Percentiles rank a stretch among this genome's conserved stretches.
These are phyloP conservation scores for Halocaridina rubra DNA, from an alignment of 2,888 invertebrate species.

Conservation along the genomic window DNA sequence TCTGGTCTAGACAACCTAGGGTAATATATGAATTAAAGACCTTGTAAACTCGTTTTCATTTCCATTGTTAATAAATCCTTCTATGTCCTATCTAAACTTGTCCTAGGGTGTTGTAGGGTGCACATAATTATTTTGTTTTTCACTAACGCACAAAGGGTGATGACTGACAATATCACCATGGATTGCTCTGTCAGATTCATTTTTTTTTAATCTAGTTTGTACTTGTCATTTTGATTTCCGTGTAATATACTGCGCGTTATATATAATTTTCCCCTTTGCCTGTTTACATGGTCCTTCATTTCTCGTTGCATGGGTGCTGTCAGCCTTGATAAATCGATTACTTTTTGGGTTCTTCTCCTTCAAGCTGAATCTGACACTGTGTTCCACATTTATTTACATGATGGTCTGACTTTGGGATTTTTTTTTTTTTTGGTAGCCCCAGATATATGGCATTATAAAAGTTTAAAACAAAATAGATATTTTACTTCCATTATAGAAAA, in stretches of 20 bases:
- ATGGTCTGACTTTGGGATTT: conserved; percentile 27
- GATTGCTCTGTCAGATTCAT: background rate
- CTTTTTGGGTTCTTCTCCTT: background rate
- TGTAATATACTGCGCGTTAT: too few relatives aligned
- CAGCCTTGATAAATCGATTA: too few relatives aligned
- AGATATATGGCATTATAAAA: too few relatives aligned
- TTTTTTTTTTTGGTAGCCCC: background rate
- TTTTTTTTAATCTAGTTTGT: background rate
- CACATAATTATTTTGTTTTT: too few relatives aligned
- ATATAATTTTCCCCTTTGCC: background rate
- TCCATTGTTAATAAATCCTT: background rate
- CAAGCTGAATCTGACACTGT: conserved; percentile 24
- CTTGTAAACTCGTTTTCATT: too few relatives aligned
- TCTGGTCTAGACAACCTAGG: too few relatives aligned
- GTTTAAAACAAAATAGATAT: background rate
- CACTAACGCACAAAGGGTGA: background rate
- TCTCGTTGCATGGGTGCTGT: background rate
- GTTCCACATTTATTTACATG: conserved; percentile 16
- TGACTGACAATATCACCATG: background rate
- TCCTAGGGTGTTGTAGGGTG: background rate
- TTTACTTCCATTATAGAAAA: background rate
- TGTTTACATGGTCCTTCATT: background rate
- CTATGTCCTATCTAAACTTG: background rate
- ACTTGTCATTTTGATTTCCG: background rate
- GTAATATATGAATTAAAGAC: too few relatives aligned